Conservation (phyloP, 2,888 invertebrate genomes). For the Hesperia comma region DNA sequence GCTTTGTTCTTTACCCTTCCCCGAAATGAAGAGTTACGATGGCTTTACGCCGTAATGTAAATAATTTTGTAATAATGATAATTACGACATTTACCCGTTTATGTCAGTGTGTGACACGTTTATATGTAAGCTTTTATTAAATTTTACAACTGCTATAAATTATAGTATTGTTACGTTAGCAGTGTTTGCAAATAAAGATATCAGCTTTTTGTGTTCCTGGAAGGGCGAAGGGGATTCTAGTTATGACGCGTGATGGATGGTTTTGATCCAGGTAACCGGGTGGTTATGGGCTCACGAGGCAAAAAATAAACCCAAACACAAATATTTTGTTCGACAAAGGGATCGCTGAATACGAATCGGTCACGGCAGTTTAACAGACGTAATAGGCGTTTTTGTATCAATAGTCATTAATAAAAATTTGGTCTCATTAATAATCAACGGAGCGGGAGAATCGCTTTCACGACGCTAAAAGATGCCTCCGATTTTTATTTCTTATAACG, state of each 20-base stretch:
- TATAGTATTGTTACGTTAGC: conserved; percentile 44
- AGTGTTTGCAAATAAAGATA: conserved; percentile 79
- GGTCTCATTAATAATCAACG: conserved; percentile 76
- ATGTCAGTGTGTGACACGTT: conserved; percentile 40
- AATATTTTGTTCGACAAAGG: conserved; percentile 77
- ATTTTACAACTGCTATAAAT: conserved; percentile 16
- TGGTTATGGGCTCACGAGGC: conserved; percentile 59
- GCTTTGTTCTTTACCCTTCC: conserved; percentile 49
- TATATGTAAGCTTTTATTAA: conserved; percentile 25
- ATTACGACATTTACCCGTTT: not conserved
- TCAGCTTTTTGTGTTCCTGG: conserved; percentile 62
- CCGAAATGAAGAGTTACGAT: conserved; percentile 34
- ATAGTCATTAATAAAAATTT: conserved; percentile 75
- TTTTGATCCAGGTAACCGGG: conserved; percentile 70
- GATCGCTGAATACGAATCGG: conserved; percentile 76
- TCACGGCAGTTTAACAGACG: conserved; percentile 80
- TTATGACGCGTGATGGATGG: conserved; percentile 78
- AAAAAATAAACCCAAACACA: conserved; percentile 76
- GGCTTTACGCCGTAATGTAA: conserved; percentile 52
- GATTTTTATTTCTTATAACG: conserved; percentile 61
- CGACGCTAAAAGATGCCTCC: conserved; percentile 53
- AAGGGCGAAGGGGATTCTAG: conserved; percentile 67
- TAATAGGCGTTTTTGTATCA: conserved; percentile 75
- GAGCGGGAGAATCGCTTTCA: conserved; percentile 71
- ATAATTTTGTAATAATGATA: conserved; percentile 45